A percentile compares a stretch with the other conserved stretches of the same genome.
These are phyloP conservation scores for Drosophila kanapiae DNA, from an alignment of 1,140 invertebrate genomes.

Conservation along the genomic window DNA sequence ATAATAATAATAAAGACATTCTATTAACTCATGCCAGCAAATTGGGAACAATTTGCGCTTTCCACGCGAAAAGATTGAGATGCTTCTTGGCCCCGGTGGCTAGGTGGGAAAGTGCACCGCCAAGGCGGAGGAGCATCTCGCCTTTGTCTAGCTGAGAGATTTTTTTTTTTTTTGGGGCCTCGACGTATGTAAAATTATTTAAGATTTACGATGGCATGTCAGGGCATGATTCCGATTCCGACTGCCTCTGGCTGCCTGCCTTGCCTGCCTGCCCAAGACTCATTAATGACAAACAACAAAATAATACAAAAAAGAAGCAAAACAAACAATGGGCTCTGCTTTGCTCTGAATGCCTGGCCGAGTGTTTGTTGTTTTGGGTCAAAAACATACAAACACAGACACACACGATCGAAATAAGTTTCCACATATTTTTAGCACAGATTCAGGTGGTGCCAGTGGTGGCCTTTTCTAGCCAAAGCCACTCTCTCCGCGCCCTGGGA, in stretches of 20 bases:
- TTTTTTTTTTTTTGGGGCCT: conserved; percentile 18
- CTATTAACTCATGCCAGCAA: conserved; percentile 53
- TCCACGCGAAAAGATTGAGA: conserved; percentile 25
- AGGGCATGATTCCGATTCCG: conserved; percentile 39
- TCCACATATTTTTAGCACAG: conserved; percentile 68
- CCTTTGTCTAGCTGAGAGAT: conserved; percentile 27
- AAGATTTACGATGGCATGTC: conserved; percentile 60
- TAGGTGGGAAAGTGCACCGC: conserved; percentile 16
- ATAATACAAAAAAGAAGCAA: conserved; percentile 23
- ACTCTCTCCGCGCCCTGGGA: conserved; percentile 48
- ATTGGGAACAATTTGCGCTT: conserved; percentile 47
- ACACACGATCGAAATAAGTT: conserved; percentile 12
- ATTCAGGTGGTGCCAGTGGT: conserved; percentile 52
- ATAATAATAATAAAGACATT: conserved; percentile 57
- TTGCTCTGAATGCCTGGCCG: conserved; percentile 51
- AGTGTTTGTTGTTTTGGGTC: conserved; percentile 63
- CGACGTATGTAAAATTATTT: conserved; percentile 55
- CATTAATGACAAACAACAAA: conserved; percentile 60
- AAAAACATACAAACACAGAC: conserved; percentile 22
- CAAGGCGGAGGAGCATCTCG: background rate
- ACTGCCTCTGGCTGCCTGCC: background rate
- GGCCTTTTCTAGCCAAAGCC: conserved; percentile 19
- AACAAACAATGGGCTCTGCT: conserved; percentile 51
- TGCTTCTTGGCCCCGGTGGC: background rate
- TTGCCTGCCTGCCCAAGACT: conserved; percentile 31